A percentile compares a stretch with the other conserved stretches of the same genome.
phyloP scores from a whole-genome alignment of 2,113 vertebrate genomes.

The Mixornis gularis region DNA sequence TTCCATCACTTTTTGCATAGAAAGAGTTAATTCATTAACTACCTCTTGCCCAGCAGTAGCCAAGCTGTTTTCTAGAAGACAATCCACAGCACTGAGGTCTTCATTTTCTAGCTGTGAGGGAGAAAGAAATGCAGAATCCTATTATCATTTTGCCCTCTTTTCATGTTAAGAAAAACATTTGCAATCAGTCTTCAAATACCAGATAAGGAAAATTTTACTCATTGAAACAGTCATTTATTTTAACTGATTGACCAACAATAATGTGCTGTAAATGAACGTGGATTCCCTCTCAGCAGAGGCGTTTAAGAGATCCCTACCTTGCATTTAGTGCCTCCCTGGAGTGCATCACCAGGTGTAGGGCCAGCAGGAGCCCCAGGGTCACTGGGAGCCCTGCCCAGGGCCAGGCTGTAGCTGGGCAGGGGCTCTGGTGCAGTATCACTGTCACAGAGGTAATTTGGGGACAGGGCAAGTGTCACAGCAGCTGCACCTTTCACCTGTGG shows the following conservation, averaged over 20 bases:
- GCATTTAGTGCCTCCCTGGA: slow-evolving; percentile 65
- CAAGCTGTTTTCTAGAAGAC: slow-evolving; percentile 45
- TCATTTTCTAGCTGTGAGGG: slow-evolving; percentile 65
- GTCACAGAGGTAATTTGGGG: slow-evolving; percentile 27
- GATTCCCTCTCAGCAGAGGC: background rate
- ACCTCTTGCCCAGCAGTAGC: slow-evolving; percentile 2
- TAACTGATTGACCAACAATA: background rate
- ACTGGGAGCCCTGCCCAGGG: slow-evolving; percentile 1
- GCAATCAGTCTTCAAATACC: background rate
- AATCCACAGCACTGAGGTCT: slow-evolving; percentile 38
- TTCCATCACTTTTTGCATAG: slow-evolving; percentile 72
- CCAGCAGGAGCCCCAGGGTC: slow-evolving; percentile 53
- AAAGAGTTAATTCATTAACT: slow-evolving; percentile 60
- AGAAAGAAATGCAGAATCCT: background rate
- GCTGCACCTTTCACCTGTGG: slow-evolving; percentile 50
- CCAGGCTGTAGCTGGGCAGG: slow-evolving; percentile 50
- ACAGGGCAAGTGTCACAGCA: background rate
- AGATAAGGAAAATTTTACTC: background rate
- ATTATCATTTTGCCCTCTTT: background rate
- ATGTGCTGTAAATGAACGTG: fast-evolving
- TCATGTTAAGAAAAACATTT: background rate
- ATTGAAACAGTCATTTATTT: background rate
- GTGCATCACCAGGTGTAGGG: slow-evolving; percentile 35
- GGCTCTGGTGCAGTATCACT: slow-evolving; percentile 67
- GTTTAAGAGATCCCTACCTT: slow-evolving; percentile 69